Evolutionary conservation across 2,113 vertebrate genomes (phyloP).

Genomic region (Poecilia latipinna): DNA sequence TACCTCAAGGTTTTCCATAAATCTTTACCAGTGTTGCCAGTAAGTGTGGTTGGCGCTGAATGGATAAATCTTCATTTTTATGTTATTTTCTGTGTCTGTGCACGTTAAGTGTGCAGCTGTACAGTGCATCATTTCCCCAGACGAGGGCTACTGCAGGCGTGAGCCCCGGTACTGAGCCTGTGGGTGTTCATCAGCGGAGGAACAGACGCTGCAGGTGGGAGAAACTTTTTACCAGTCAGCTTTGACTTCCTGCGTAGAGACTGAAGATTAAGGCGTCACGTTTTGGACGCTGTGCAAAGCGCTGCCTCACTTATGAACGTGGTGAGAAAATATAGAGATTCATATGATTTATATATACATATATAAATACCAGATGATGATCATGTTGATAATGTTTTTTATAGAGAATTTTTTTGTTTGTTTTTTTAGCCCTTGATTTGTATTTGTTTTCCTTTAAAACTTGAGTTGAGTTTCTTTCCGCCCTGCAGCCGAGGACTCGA

Average conservation of each 20-base stretch:
- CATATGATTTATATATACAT: slow-evolving; percentile 37
- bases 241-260: slow-evolving; percentile 13
- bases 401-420: slow-evolving; percentile 55
- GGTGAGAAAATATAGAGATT: slow-evolving; percentile 63
- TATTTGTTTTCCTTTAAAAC: slow-evolving; percentile 53
- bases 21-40: not conserved
- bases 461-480: slow-evolving; percentile 66
- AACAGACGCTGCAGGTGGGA: slow-evolving; percentile 48
- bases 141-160: slow-evolving; percentile 59
- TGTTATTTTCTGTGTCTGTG: slow-evolving; percentile 62
- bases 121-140: slow-evolving; percentile 75
- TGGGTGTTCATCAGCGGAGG: slow-evolving; percentile 22
- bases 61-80: slow-evolving; percentile 8
- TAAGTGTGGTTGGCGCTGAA: not conserved
- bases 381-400: slow-evolving; percentile 67
- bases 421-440: slow-evolving; percentile 61
- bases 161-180: slow-evolving; percentile 62
- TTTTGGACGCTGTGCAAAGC: no score
- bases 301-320: slow-evolving; percentile 60
- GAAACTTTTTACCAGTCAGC: slow-evolving; percentile 51
- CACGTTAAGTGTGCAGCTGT: slow-evolving; percentile 81
- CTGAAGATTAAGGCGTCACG: slow-evolving; percentile 21
- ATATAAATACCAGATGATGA: slow-evolving; percentile 63
- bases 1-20: not conserved
- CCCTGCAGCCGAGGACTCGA: slow-evolving; percentile 62